Base-by-base conservation (phyloP, 1,140 invertebrate species). In the Lasaia peninsularis region DNA sequence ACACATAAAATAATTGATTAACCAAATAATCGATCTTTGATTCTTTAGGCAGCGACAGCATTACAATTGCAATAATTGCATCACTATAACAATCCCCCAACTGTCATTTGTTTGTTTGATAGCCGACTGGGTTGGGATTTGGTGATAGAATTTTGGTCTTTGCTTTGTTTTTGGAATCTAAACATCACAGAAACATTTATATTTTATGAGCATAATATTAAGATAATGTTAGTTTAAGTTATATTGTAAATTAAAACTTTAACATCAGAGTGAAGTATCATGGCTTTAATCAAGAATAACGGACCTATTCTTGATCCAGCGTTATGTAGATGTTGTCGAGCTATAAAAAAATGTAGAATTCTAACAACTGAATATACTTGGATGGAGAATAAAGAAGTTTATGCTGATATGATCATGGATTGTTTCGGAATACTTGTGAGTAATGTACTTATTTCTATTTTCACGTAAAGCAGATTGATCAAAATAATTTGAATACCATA, bases 381-480 rank as follows among this genome's bases (percentile, higher is more conserved):
- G 84, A 80, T 78, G 77, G 78, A 82, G 31, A 71, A 79, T 54
- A 85, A 83, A 58, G 84, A 87, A 60, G 64, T 87, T 10, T 87
- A 87, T 32, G 75, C 84, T 0, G 84, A 87, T 44, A 87, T 87
- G 84, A 69, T 87, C 9, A 85, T 87, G 81, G 83, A 86, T 52
- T 85, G 83, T 62, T 86, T 82, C 50, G 81, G 83, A 53, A 74
- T 86, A 57, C 56, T 86, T 16, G 83, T 86, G 60, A 75, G 82
- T 79, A 49, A 51, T 33, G 18, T 21, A 20, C 16, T 44, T 28
- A 24, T 40, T 2, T 1, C 2, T 28, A 21, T 16, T 44, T 14
- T 10, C 12, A 9, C 7, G 8, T 12, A 11, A 14, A 50, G 18
- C 16, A 49, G 51, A 35, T 52, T 14, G 14, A 40, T 40, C 5